Evolutionary conservation across 2,888 invertebrate species (phyloP), one percentile per base, ranked within the genome.

Genomic region (Acanthosoma haemorrhoidale): DNA sequence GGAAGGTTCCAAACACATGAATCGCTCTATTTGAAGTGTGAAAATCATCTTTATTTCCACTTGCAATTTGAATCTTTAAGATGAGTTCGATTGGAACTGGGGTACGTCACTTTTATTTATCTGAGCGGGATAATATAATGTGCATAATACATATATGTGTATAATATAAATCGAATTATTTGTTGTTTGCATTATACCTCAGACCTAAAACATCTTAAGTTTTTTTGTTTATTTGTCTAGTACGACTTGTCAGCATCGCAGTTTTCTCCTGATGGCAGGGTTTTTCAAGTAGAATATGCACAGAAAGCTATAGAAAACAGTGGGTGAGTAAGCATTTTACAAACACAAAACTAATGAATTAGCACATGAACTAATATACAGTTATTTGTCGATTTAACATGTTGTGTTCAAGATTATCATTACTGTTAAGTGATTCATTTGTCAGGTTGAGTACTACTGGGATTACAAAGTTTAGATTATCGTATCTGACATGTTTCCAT

Each of bases 181-280:
- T n/a, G n/a, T n/a, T n/a, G n/a, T n/a, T n/a, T n/a, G n/a, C n/a
- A n/a, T n/a, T n/a, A 63, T 58, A 51, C 8, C n/a, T 9, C 0
- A 25, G 6, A n/a, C 29, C 1, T 51, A 25, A 51, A 18, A 11
- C 29, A 0, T 51, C n/a, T 51, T 4, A 25, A 51, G 29, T 76
- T 71, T 71, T 21, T 51, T 51, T 51, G n/a, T 61, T 74, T 75
- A 71, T 74, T n/a, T 75, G 85, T 85, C 68, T 81, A 96, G 95
- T 99, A 99, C 80, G 99, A 99, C 87, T 85, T 99, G 77, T 98
- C 98, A 72, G 99, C 99, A n/a, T 96, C 99, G 43, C 99, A 99
- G 84, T 99, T 99, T 83, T 99, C 98, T 2, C 99, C 99, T 2
- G 99, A 99, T 80, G 99, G 99, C 9, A 85, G 98, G 76, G 98